A percentile compares a stretch with the other conserved stretches of the same genome.
phyloP scores from a whole-genome alignment of 2,797 vertebrate genomes.

The Labeo calbasu region DNA sequence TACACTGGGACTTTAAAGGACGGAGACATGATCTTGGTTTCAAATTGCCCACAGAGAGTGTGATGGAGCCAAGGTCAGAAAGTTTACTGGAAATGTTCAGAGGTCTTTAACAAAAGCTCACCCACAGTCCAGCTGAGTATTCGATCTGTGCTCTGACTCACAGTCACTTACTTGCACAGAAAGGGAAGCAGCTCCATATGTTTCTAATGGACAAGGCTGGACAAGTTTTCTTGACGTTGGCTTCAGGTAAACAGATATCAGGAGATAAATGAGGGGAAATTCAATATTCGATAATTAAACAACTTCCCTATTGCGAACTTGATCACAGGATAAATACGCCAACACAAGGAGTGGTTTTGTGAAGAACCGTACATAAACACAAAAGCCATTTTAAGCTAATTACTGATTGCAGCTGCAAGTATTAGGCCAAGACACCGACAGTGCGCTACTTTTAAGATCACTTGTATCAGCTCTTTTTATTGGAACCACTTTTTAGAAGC shows the following conservation, averaged over 20 bases:
- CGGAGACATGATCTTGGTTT: neutral
- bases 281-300: neutral
- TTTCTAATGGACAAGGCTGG: constrained; percentile 20
- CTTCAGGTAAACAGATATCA: constrained; percentile 17
- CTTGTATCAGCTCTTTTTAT: constrained; percentile 23
- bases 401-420: constrained; percentile 11
- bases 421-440: constrained; percentile 23
- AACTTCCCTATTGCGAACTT: neutral
- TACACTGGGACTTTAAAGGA: neutral
- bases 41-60: constrained; percentile 13
- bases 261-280: constrained; percentile 2
- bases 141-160: constrained; percentile 9
- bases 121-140: neutral
- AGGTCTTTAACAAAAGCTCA: neutral
- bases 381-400: constrained; percentile 19
- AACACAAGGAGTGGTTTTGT: constrained; percentile 6
- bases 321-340: neutral
- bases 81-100: constrained; percentile 11
- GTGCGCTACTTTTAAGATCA: constrained; percentile 27
- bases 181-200: constrained; percentile 26
- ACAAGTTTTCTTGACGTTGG: constrained; percentile 36
- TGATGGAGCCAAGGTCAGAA: neutral
- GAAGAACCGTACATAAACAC: constrained; percentile 24
- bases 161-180: neutral
- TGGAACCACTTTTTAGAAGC: constrained; percentile 14